Evolutionary conservation across 2,797 vertebrate genomes (phyloP), one percentile per base, ranked within the genome.

Genomic region (Fratercula arctica): DNA sequence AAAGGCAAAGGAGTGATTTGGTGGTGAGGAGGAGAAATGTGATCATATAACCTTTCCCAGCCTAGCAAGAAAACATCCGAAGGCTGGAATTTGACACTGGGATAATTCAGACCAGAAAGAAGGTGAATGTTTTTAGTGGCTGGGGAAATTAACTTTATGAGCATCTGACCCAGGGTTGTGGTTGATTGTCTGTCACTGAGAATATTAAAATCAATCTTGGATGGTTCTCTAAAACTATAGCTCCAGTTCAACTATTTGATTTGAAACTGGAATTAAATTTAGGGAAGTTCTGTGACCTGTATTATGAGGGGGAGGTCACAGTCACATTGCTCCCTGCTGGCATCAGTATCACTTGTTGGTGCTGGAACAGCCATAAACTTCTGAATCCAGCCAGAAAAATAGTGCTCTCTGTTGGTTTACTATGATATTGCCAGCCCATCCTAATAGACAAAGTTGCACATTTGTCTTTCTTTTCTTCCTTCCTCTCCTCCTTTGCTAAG

Each of bases 91-190:
- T 76, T 93, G 85, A 95, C 76, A 75, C 87, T 81, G 33, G 31
- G 61, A 45, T 93, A 95, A 96, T 95, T 90, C 79, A 91, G 87
- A 96, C 73, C 82, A 96, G 92, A 95, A 93, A 84, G 69, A 92
- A 95, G 89, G 89, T 95, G 93, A 93, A 84, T 87, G 63, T 93
- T 96, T 96, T 81, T 79, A 82, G 53, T 94, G 91, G 91, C 95
- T 82, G 70, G 57, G 41, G 56, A 95, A 93, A 95, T 80, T 63
- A 94, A 76, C n/a, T 90, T 95, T 25, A 23, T 70, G 74, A 93
- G 67, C 63, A 79, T 79, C 85, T 94, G 94, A 95, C 83, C 63
- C 23, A 29, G 59, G 63, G 20, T 26, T 92, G 72, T 39, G 35
- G 43, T 80, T 94, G 72, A 81, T 45, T 83, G 35, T 61, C 89